A percentile compares a stretch with the other conserved stretches of the same genome.
These are phyloP conservation scores for Acheta domesticus DNA, from an alignment of 2,888 invertebrate species.

Conservation along the genomic window DNA sequence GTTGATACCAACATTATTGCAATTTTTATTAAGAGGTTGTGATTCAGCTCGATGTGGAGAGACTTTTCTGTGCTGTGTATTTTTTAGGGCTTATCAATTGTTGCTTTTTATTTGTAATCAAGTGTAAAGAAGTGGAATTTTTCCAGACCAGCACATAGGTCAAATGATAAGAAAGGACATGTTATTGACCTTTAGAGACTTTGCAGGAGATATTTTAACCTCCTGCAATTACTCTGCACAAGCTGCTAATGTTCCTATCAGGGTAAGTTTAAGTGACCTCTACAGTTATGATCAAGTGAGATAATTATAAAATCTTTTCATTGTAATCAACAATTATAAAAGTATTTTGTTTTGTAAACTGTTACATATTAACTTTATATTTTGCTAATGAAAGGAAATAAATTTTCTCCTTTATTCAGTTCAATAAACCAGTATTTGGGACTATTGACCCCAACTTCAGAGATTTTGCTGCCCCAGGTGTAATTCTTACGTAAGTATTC, in stretches of 20 bases:
- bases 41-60: too few species aligned
- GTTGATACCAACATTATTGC: too few species aligned
- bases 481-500: constrained; percentile 72
- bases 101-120: background rate
- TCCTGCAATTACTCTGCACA: constrained; percentile 64
- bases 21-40: too few species aligned
- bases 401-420: constrained; percentile 48
- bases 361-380: too few species aligned
- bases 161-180: constrained; percentile 72
- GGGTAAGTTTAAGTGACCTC: constrained; percentile 50
- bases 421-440: constrained; percentile 72
- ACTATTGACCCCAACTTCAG: constrained; percentile 77
- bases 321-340: too few species aligned
- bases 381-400: background rate
- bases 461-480: constrained; percentile 91
- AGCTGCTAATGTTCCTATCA: constrained; percentile 59
- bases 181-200: constrained; percentile 67
- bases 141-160: constrained; percentile 84
- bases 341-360: too few species aligned
- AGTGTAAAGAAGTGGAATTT: constrained; percentile 4
- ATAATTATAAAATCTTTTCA: too few species aligned
- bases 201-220: constrained; percentile 61
- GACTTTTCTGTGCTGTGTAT: too few species aligned
- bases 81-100: background rate
- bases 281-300: too few species aligned